phyloP scores from a whole-genome alignment of 2,888 invertebrate genomes.

The Serripes groenlandicus region DNA sequence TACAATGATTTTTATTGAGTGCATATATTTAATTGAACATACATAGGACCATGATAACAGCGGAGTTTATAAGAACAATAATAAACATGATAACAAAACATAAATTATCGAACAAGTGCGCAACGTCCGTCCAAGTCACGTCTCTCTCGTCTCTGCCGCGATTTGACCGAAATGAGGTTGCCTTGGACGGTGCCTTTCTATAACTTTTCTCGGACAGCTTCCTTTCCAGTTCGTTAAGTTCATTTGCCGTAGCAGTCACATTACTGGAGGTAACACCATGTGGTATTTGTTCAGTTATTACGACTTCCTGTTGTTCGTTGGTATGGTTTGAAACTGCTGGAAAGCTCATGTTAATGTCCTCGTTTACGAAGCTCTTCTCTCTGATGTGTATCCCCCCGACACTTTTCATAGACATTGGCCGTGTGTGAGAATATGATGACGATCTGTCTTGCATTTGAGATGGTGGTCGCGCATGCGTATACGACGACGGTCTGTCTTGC shows the following conservation, averaged over 20 bases:
- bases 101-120: background rate
- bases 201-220: background rate
- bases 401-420: constrained; percentile 4
- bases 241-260: background rate
- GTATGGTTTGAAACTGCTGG: background rate
- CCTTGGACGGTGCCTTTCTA: background rate
- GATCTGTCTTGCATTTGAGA: constrained; percentile 2
- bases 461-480: background rate
- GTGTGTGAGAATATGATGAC: background rate
- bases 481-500: background rate
- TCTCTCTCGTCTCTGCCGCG: constrained; percentile 9
- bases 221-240: background rate
- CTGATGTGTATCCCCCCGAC: constrained; percentile 1
- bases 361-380: constrained; percentile 11
- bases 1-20: too few relatives aligned
- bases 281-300: background rate
- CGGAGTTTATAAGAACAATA: background rate
- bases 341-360: background rate
- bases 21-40: too few relatives aligned
- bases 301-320: background rate
- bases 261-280: background rate
- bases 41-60: background rate
- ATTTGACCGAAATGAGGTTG: constrained; percentile 12
- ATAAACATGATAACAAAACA: background rate
- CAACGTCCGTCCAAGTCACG: constrained; percentile 10